Conservation (phyloP, 2,888 invertebrate genomes). For the Thymelicus lineola region DNA sequence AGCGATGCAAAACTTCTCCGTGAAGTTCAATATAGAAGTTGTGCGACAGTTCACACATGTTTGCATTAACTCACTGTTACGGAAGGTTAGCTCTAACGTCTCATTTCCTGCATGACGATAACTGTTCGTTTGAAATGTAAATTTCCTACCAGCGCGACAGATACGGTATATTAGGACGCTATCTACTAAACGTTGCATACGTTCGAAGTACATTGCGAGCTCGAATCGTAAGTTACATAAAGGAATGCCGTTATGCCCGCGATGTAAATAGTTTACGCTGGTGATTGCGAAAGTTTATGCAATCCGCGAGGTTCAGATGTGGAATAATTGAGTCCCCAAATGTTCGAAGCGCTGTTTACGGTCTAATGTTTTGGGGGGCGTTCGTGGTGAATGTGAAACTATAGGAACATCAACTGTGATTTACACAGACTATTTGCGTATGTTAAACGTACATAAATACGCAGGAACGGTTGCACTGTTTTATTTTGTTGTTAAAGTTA, state of each 20-base stretch:
- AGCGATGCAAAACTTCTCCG: slow-evolving; percentile 17
- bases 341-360: slow-evolving; percentile 38
- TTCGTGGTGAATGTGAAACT: slow-evolving; percentile 34
- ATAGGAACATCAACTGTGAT: slow-evolving; percentile 33
- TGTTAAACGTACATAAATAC: slow-evolving; percentile 32
- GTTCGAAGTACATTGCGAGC: slow-evolving; percentile 30
- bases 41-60: slow-evolving; percentile 29
- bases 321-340: slow-evolving; percentile 37
- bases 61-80: slow-evolving; percentile 34
- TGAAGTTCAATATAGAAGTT: slow-evolving; percentile 23
- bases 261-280: slow-evolving; percentile 33
- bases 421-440: slow-evolving; percentile 34
- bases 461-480: slow-evolving; percentile 6
- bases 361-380: slow-evolving; percentile 36
- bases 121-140: slow-evolving; percentile 40
- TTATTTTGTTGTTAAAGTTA: slow-evolving; percentile 13
- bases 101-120: slow-evolving; percentile 39
- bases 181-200: slow-evolving; percentile 23
- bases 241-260: slow-evolving; percentile 23
- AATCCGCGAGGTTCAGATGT: slow-evolving; percentile 31
- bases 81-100: slow-evolving; percentile 37
- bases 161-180: slow-evolving; percentile 21
- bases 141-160: slow-evolving; percentile 31
- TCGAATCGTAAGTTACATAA: slow-evolving; percentile 26
- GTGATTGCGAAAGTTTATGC: slow-evolving; percentile 34